These are phyloP conservation scores for Cataglyphis altisquamis DNA, from an alignment of 2,888 invertebrate species.

Conservation along the genomic window DNA sequence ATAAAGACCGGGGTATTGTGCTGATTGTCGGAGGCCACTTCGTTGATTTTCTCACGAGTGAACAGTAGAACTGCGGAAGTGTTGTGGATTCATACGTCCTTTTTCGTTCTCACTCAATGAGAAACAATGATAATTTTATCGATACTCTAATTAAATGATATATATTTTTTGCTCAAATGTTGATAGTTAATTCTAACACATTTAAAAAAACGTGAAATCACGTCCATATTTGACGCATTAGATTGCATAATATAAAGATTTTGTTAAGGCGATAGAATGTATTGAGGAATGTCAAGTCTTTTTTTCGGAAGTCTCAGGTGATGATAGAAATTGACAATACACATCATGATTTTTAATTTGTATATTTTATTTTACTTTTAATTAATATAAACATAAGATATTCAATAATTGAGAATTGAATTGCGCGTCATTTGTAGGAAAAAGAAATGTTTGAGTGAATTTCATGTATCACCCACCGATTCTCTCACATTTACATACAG, in stretches of 20 bases:
- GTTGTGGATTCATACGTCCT: not conserved
- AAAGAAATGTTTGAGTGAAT: constrained; percentile 23
- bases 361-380: not conserved
- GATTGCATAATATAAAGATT: not conserved
- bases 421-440: constrained; percentile 7
- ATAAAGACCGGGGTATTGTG: constrained; percentile 55
- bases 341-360: not conserved
- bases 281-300: not conserved
- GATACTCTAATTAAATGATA: not conserved
- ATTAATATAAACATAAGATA: not conserved
- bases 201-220: not conserved
- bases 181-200: not conserved
- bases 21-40: constrained; percentile 50
- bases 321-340: not conserved
- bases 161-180: not conserved
- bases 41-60: constrained; percentile 66
- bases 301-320: not conserved
- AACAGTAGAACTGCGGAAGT: constrained; percentile 31
- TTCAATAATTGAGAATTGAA: constrained; percentile 18
- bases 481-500: constrained; percentile 3
- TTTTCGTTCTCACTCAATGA: not conserved
- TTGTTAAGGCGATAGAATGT: not conserved
- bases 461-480: not conserved
- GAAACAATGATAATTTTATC: not conserved
- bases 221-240: constrained; percentile 3